Evolutionary conservation across 2,888 invertebrate species (phyloP), one percentile per base, ranked within the genome.

Genomic region (Drosophila setosimentum): DNA sequence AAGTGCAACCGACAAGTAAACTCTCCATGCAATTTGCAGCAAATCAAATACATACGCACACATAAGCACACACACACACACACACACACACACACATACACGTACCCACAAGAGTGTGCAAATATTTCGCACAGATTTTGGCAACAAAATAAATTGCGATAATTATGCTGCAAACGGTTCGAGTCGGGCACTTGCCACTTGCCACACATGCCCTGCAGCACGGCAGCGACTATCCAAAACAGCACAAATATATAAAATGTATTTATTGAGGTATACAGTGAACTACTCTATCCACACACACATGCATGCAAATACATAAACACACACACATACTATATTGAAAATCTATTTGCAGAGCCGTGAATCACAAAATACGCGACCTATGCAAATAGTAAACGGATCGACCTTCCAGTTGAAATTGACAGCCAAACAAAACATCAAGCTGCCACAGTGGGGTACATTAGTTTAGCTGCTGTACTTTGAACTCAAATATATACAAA

Each of bases 61-160:
- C 27, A 21, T 27, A 63, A 49, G 33, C 37, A 37, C 55, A 35
- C 37, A 54, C 42, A 18, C 24, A 53, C 35, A n/a, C 27, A 32
- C n/a, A 40, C 37, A 37, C 55, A 35, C 37, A 54, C 42, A 18
- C 24, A 53, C 35, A n/a, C 27, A 32, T 30, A 51, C 32, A 37
- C 37, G 16, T 35, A 40, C 42, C 53, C 40, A 40, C 21, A 45
- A 58, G 35, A 62, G 61, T 68, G 62, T 75, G 65, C 68, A 79
- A 73, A 83, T 80, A 80, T 80, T 80, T 83, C 71, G 69, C 76
- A 76, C 76, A 73, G 83, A 83, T 80, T 86, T 86, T 82, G 72
- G 78, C 86, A 84, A 73, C 82, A 78, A 79, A 85, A 85, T 86
- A 86, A 85, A 84, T 86, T 84, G 84, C 68, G 82, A 84, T 81